Conservation (phyloP, 1,140 invertebrate species). For the Bombus consobrinus region DNA sequence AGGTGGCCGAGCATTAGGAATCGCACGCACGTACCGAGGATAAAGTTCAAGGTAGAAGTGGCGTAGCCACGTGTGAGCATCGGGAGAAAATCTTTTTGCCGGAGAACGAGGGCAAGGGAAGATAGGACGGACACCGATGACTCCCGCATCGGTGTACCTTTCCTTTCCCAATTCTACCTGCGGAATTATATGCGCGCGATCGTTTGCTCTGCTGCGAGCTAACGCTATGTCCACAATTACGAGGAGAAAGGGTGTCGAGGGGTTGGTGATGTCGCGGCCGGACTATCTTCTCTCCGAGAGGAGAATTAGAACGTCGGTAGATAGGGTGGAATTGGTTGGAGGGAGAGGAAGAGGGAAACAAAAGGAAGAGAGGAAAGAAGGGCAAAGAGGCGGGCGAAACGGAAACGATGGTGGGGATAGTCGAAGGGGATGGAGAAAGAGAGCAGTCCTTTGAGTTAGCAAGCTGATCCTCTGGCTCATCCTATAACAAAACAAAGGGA, state of each 20-base stretch:
- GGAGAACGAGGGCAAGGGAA: not conserved
- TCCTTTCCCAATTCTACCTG: constrained; percentile 49
- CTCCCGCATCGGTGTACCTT: not conserved
- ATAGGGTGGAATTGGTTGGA: not conserved
- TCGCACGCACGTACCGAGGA: constrained; percentile 75
- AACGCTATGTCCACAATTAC: constrained; percentile 67
- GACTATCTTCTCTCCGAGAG: constrained; percentile 7
- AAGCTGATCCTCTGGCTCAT: constrained; percentile 73
- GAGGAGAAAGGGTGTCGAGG: not conserved
- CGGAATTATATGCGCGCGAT: constrained; percentile 67
- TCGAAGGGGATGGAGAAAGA: constrained; percentile 36
- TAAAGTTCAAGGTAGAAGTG: constrained; percentile 68
- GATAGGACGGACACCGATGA: not conserved
- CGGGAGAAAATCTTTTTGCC: constrained; percentile 40
- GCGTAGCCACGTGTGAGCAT: constrained; percentile 36
- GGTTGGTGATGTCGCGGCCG: not conserved
- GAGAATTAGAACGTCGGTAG: constrained; percentile 33
- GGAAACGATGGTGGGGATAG: not conserved
- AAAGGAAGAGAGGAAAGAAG: not conserved
- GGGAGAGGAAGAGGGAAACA: not conserved
- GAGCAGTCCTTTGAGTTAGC: constrained; percentile 71
- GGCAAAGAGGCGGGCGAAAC: not conserved
- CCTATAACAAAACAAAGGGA: constrained; percentile 72
- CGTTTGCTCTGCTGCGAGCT: constrained; percentile 69
- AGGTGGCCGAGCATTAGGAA: constrained; percentile 59